Conservation (phyloP, 2,797 vertebrate genomes). For the Chlorospingus flavigularis region DNA sequence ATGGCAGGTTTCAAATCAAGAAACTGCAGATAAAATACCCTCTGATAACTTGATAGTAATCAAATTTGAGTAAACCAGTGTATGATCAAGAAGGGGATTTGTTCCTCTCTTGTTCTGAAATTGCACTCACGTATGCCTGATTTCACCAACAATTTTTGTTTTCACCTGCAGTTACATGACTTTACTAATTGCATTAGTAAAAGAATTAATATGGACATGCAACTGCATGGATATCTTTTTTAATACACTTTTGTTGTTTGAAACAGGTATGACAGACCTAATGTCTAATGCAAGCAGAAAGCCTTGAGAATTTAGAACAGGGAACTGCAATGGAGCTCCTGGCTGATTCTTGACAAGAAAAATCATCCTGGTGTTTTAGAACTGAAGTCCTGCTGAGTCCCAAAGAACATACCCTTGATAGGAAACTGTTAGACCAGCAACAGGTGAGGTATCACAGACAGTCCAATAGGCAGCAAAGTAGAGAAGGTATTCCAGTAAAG, state of each 20-base stretch:
- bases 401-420: slow-evolving; percentile 66
- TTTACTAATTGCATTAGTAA: background rate
- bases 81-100: background rate
- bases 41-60: background rate
- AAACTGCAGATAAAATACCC: background rate
- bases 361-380: background rate
- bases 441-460: slow-evolving; percentile 62
- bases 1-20: background rate
- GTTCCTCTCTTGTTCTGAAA: background rate
- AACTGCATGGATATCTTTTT: background rate
- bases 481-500: slow-evolving; percentile 59
- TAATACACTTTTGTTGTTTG: background rate
- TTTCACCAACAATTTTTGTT: background rate
- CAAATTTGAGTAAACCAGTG: rapidly evolving
- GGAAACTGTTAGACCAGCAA: slow-evolving; percentile 70
- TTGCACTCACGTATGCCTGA: background rate
- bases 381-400: background rate
- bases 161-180: background rate
- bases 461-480: slow-evolving; percentile 52
- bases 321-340: background rate
- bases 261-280: background rate
- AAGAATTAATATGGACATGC: background rate
- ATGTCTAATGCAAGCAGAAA: background rate
- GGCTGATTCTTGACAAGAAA: background rate
- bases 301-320: background rate